A percentile compares a stretch with the other conserved stretches of the same genome.
Conservation (phyloP, 2,797 vertebrate genomes). For the Malurus splendens region DNA sequence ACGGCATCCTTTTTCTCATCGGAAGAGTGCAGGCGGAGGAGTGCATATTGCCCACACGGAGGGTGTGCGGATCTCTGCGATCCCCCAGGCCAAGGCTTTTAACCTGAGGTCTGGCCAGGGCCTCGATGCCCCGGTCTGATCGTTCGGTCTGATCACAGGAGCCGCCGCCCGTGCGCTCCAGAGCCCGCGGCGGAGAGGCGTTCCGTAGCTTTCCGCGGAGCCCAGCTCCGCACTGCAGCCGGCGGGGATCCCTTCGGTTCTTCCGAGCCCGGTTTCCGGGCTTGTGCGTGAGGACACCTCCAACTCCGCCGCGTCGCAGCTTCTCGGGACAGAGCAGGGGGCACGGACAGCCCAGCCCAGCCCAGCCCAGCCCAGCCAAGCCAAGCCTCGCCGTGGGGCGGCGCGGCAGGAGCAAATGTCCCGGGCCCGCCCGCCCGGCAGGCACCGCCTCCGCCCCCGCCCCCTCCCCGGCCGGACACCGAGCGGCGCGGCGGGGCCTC, state of each 20-base stretch:
- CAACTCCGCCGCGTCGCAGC: accelerated
- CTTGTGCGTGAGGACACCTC: accelerated
- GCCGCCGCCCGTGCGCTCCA: neutral
- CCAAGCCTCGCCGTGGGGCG: neutral
- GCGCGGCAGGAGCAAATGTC: neutral
- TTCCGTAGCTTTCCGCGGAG: neutral
- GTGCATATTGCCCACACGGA: accelerated
- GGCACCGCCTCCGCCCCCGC: neutral
- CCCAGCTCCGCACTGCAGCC: neutral
- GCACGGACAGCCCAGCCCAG: accelerated
- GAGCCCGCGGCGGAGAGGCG: too few species aligned
- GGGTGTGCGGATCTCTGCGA: neutral
- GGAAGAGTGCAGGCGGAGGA: neutral
- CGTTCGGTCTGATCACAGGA: too few species aligned
- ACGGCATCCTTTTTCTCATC: neutral
- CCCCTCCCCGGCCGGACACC: neutral
- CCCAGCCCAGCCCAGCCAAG: too few species aligned
- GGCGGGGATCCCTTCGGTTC: neutral
- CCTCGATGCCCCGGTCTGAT: neutral
- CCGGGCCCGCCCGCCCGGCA: conserved; percentile 2
- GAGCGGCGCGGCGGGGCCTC: neutral
- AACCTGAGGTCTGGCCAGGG: too few species aligned
- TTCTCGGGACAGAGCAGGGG: accelerated
- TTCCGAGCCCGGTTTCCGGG: accelerated
- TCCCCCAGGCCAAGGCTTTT: neutral